Conservation (phyloP, 2,888 invertebrate species). For the Sphaerophoria taeniata region DNA sequence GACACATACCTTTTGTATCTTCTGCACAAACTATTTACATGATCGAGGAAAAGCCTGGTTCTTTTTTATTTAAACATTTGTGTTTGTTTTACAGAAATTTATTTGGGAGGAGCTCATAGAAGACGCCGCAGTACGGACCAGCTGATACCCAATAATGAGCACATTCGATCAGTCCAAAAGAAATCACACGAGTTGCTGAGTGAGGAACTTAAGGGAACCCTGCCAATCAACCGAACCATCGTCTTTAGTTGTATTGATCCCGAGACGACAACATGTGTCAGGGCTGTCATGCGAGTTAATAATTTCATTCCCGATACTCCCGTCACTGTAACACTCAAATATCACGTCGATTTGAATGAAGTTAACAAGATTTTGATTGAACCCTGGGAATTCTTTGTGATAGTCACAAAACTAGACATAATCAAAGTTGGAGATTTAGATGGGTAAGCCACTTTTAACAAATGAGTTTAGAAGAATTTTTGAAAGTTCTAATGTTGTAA, state of each 20-base stretch:
- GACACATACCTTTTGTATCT: too few species aligned
- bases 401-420: slow-evolving; percentile 79
- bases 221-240: slow-evolving; percentile 82
- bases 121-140: slow-evolving; percentile 78
- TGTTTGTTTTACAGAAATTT: slow-evolving; percentile 31
- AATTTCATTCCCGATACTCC: slow-evolving; percentile 80
- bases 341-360: slow-evolving; percentile 80
- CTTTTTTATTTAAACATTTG: too few species aligned
- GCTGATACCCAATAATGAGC: slow-evolving; percentile 79
- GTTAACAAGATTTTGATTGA: slow-evolving; percentile 81
- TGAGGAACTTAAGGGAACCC: slow-evolving; percentile 79
- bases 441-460: slow-evolving; percentile 77
- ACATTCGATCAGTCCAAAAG: slow-evolving; percentile 79
- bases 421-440: slow-evolving; percentile 78
- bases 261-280: slow-evolving; percentile 79
- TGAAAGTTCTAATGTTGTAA: background rate
- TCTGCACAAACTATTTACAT: too few species aligned
- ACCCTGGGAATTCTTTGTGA: slow-evolving; percentile 82
- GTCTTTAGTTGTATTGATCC: slow-evolving; percentile 82
- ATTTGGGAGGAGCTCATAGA: slow-evolving; percentile 61
- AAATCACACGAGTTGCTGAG: slow-evolving; percentile 79
- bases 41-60: too few species aligned
- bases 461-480: slow-evolving; percentile 77
- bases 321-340: slow-evolving; percentile 79
- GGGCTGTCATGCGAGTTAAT: slow-evolving; percentile 80